phyloP scores from a whole-genome alignment of 2,888 invertebrate genomes.

The Andrena bicolor region DNA sequence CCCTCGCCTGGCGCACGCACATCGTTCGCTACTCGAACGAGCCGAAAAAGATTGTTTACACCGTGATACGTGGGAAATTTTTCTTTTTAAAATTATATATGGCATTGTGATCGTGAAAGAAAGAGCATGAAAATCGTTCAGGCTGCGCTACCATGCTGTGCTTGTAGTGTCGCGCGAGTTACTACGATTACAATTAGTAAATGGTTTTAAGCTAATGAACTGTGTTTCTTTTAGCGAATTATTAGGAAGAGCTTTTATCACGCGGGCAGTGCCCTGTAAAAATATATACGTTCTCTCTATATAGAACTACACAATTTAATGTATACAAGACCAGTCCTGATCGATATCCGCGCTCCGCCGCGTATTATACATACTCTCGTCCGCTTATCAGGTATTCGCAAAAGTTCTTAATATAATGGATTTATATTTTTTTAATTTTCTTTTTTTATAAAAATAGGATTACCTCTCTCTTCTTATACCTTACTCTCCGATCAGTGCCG shows the following conservation, averaged over 20 bases:
- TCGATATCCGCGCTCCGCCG: conserved; percentile 50
- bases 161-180: conserved; percentile 55
- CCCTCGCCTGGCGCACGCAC: neutral
- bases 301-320: conserved; percentile 73
- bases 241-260: conserved; percentile 84
- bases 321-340: conserved; percentile 69
- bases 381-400: conserved; percentile 64
- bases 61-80: conserved; percentile 8
- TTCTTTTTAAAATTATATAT: conserved; percentile 14
- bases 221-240: conserved; percentile 77
- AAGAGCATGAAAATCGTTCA: conserved; percentile 56
- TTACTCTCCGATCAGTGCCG: conserved; percentile 46
- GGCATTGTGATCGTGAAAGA: conserved; percentile 35
- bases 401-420: conserved; percentile 55
- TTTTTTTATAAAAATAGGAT: conserved; percentile 72
- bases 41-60: conserved; percentile 10
- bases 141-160: conserved; percentile 73
- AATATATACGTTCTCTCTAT: conserved; percentile 82
- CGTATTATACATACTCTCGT: conserved; percentile 38
- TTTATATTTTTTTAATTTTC: conserved; percentile 47
- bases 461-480: conserved; percentile 46
- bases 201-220: conserved; percentile 77
- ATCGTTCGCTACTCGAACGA: conserved; percentile 12
- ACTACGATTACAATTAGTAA: conserved; percentile 66
- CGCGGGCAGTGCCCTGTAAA: conserved; percentile 84